These are phyloP conservation scores for Cephalotes varians DNA, from an alignment of 2,888 invertebrate species.

Conservation along the genomic window DNA sequence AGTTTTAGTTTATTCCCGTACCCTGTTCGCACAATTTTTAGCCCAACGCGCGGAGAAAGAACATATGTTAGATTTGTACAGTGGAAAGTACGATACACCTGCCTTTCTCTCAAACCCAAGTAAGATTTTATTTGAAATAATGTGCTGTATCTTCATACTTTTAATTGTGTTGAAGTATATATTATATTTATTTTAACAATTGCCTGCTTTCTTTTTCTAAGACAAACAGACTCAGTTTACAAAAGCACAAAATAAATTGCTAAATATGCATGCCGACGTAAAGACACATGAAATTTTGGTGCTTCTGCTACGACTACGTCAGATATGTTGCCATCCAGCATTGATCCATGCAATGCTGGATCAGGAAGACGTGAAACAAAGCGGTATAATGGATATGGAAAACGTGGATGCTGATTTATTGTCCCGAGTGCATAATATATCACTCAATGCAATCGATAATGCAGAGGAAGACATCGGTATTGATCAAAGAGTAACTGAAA, in stretches of 20 bases:
- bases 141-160: not conserved
- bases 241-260: constrained; percentile 80
- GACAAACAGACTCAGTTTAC: constrained; percentile 80
- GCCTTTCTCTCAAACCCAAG: constrained; percentile 65
- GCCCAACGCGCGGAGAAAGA: constrained; percentile 91
- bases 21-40: constrained; percentile 92
- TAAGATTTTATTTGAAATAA: constrained; percentile 44
- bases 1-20: constrained; percentile 90
- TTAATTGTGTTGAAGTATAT: not conserved
- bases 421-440: constrained; percentile 68
- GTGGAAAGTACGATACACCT: constrained; percentile 72
- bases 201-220: constrained; percentile 42
- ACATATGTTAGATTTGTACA: constrained; percentile 75
- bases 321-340: constrained; percentile 96
- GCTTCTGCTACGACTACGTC: constrained; percentile 93
- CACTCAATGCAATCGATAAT: constrained; percentile 45
- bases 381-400: constrained; percentile 84
- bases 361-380: constrained; percentile 82
- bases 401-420: constrained; percentile 67
- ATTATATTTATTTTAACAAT: constrained; percentile 6
- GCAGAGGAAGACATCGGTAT: constrained; percentile 83
- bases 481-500: constrained; percentile 88
- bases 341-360: constrained; percentile 90
- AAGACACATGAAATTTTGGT: constrained; percentile 91
- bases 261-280: constrained; percentile 83